These are phyloP conservation scores for Anoplophora glabripennis DNA, from an alignment of 1,140 invertebrate genomes.

Conservation along the genomic window DNA sequence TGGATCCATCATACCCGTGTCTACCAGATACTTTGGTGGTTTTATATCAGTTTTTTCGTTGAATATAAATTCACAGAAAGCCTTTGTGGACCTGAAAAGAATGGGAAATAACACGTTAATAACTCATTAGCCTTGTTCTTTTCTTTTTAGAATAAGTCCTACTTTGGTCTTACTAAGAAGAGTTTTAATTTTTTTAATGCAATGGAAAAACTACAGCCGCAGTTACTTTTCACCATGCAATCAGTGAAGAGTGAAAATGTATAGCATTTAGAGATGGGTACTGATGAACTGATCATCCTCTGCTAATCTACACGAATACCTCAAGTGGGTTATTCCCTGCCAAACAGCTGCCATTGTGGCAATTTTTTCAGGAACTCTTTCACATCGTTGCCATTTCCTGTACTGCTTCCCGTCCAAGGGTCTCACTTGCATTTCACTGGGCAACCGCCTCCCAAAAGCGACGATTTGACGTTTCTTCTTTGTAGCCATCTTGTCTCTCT, in stretches of 20 bases:
- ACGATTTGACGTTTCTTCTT: constrained; percentile 44
- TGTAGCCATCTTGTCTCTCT: constrained; percentile 52
- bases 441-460: constrained; percentile 55
- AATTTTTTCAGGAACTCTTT: constrained; percentile 54
- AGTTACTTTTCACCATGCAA: too few relatives aligned
- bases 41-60: constrained; percentile 29
- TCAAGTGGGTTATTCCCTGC: constrained; percentile 56
- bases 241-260: too few relatives aligned
- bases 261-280: too few relatives aligned
- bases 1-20: constrained; percentile 23
- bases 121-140: too few relatives aligned
- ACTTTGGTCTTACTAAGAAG: too few relatives aligned
- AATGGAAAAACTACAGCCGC: too few relatives aligned
- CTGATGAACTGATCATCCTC: too few relatives aligned
- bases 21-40: constrained; percentile 29
- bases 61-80: constrained; percentile 26
- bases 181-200: too few relatives aligned
- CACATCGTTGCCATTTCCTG: constrained; percentile 51
- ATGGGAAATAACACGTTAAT: too few relatives aligned
- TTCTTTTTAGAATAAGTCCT: too few relatives aligned
- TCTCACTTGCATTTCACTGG: constrained; percentile 51
- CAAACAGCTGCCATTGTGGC: constrained; percentile 58
- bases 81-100: constrained; percentile 17
- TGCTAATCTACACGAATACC: constrained; percentile 33
- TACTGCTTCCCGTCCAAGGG: constrained; percentile 53